These are phyloP conservation scores for Acanthosoma haemorrhoidale DNA, from an alignment of 2,888 invertebrate species.

Conservation along the genomic window DNA sequence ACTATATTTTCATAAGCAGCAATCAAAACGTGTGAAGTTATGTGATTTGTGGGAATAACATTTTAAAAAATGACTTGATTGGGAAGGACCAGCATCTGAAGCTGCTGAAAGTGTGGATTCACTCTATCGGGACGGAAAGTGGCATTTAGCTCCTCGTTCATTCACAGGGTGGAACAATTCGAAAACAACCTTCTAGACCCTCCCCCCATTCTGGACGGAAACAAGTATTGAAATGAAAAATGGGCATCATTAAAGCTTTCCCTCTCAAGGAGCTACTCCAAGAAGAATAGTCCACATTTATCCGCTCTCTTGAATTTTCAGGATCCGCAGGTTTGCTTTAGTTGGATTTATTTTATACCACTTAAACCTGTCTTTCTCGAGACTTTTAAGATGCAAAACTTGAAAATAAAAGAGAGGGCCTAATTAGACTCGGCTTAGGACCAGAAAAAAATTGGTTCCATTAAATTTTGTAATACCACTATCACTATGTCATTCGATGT, in stretches of 20 bases:
- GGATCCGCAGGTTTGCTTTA: neutral
- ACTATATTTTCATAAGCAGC: no score
- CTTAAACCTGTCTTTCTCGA: neutral
- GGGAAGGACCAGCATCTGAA: no score
- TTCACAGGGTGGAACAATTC: neutral
- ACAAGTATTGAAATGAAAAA: neutral
- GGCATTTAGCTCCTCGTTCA: neutral
- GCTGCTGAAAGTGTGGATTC: no score
- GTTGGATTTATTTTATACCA: conserved; percentile 7
- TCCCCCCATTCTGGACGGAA: neutral
- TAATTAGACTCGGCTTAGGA: neutral
- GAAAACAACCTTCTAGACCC: neutral
- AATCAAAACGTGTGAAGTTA: no score
- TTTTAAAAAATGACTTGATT: no score
- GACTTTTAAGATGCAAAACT: neutral
- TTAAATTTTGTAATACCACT: no score
- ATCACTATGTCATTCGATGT: no score
- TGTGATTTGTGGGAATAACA: no score
- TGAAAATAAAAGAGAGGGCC: neutral
- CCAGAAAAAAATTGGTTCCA: no score
- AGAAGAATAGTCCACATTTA: neutral
- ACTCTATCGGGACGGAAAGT: no score
- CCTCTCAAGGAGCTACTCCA: neutral
- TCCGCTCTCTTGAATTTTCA: neutral
- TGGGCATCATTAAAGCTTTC: neutral